Conservation (phyloP, 2,888 invertebrate genomes). For the Ametastegia equiseti region DNA sequence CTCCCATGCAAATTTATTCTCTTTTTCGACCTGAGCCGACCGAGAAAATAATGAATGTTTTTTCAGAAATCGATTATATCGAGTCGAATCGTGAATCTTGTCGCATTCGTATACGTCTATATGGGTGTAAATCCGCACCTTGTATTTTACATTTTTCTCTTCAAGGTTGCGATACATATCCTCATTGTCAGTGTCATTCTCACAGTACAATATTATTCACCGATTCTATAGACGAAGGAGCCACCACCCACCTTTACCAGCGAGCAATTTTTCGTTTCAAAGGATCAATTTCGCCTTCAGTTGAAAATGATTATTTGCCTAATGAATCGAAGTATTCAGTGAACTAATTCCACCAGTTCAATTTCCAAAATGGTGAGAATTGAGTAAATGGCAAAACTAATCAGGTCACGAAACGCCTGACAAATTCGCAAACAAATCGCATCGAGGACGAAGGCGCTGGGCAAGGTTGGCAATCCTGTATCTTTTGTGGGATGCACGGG, state of each 20-base stretch:
- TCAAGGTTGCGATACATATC: neutral
- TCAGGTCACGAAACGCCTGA: slow-evolving; percentile 6
- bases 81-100: neutral
- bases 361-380: no score
- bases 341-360: no score
- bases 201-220: neutral
- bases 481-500: slow-evolving; percentile 36
- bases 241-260: no score
- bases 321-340: no score
- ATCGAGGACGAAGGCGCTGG: slow-evolving; percentile 26
- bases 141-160: neutral
- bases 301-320: no score
- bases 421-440: slow-evolving; percentile 17
- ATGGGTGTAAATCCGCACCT: neutral
- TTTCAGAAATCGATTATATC: neutral
- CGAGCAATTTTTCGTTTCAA: no score
- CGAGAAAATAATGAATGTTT: neutral
- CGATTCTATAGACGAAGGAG: neutral
- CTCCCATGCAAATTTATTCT: slow-evolving; percentile 21
- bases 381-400: no score
- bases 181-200: neutral
- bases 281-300: no score
- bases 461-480: slow-evolving; percentile 27
- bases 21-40: neutral
- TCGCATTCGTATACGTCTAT: neutral